Conservation (phyloP, 2,888 invertebrate species). For the Pollenia amentaria region DNA sequence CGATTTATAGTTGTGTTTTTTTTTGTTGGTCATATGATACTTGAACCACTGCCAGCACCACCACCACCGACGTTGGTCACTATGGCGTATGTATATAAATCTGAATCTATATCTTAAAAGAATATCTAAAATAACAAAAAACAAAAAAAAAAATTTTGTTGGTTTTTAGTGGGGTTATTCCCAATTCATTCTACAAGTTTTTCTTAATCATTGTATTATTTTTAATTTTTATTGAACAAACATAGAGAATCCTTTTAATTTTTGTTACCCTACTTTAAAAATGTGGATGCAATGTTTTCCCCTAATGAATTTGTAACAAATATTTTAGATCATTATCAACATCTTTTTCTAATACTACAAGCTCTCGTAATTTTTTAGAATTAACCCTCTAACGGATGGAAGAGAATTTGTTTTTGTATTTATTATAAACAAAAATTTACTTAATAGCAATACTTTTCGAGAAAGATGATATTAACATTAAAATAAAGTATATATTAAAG, state of each 20-base stretch:
- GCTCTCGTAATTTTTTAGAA: no score
- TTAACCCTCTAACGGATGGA: no score
- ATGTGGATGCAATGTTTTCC: no score
- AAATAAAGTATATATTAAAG: no score
- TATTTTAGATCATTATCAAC: no score
- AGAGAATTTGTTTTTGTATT: no score
- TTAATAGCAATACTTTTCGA: no score
- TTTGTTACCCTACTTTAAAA: not conserved
- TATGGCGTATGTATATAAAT: slow-evolving; percentile 27
- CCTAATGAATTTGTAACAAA: no score
- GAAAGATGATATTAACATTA: no score
- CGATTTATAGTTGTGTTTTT: not conserved
- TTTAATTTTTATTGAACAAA: slow-evolving; percentile 15
- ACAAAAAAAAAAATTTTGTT: not conserved
- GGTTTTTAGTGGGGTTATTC: not conserved
- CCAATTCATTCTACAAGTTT: slow-evolving; percentile 8
- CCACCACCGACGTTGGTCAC: slow-evolving; percentile 8
- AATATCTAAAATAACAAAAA: slow-evolving; percentile 2
- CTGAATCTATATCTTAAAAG: slow-evolving; percentile 18
- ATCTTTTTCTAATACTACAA: no score
- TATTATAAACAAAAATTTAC: no score
- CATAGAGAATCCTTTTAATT: slow-evolving; percentile 1
- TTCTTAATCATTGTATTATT: slow-evolving; percentile 25
- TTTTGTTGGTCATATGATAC: slow-evolving; percentile 54
- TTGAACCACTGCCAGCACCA: not conserved